Percentiles rank a stretch among this genome's conserved stretches.
Conservation (phyloP, 2,113 vertebrate species). For the Lontra canadensis region DNA sequence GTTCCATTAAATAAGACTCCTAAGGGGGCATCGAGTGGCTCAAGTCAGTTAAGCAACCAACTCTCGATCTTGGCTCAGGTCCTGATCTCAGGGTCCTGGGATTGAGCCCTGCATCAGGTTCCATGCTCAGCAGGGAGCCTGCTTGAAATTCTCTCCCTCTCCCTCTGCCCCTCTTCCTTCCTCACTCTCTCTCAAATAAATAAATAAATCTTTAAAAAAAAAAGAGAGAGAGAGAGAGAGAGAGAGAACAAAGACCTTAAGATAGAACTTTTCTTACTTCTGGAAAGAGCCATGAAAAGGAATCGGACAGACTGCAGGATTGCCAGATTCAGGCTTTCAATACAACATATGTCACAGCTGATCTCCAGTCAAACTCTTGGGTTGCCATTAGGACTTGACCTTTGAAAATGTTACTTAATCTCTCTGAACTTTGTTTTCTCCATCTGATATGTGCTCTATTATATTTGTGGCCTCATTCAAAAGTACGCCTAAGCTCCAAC, state of each 20-base stretch:
- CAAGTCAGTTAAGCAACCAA: neutral
- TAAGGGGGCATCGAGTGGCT: neutral
- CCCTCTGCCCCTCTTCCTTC: neutral
- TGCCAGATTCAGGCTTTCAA: neutral
- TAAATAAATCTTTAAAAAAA: neutral
- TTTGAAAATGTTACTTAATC: neutral
- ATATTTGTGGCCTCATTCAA: neutral
- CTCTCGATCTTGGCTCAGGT: neutral
- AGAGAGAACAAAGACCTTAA: neutral
- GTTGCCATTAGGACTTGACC: neutral
- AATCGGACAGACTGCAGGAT: neutral
- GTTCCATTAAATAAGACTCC: neutral
- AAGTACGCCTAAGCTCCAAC: neutral
- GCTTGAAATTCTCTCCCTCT: neutral
- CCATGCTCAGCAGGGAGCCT: neutral
- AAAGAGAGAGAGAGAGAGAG: neutral
- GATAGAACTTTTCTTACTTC: neutral
- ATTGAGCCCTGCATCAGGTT: neutral
- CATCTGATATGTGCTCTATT: neutral
- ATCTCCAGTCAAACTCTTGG: neutral
- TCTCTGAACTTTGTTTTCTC: neutral
- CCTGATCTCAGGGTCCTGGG: neutral
- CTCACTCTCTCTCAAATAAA: no score
- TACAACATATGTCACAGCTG: neutral
- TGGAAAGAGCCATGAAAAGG: neutral